These are phyloP conservation scores for Sebastes matsubarae DNA, from an alignment of 2,797 vertebrate genomes.

Conservation along the genomic window DNA sequence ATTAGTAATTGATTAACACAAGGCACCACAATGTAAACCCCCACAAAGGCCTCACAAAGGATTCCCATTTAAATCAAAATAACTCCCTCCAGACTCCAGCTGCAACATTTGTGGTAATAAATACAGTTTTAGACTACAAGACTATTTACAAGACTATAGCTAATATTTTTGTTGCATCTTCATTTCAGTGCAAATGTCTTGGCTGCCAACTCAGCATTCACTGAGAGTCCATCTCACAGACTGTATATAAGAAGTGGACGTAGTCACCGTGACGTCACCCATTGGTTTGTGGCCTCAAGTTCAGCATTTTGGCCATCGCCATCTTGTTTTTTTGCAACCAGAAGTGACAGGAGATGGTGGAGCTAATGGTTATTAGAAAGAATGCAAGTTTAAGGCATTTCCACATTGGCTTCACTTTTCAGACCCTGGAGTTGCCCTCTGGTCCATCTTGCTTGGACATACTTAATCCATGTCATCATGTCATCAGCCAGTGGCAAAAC, in stretches of 20 bases:
- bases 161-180: conserved; percentile 5
- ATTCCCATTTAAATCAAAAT: neutral
- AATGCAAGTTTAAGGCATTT: too few relatives aligned
- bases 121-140: conserved; percentile 24
- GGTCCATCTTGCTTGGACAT: neutral
- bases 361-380: too few relatives aligned
- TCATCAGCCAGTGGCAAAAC: neutral
- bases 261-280: too few relatives aligned
- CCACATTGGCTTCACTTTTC: too few relatives aligned
- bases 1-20: neutral
- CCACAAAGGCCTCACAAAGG: neutral
- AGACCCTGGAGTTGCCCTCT: too few relatives aligned
- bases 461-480: neutral
- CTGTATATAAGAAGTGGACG: too few relatives aligned
- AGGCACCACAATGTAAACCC: conserved; percentile 34
- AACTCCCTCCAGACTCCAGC: conserved; percentile 30
- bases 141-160: neutral
- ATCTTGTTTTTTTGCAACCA: too few relatives aligned
- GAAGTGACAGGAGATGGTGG: too few relatives aligned
- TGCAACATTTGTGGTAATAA: conserved; percentile 46
- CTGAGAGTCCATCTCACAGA: neutral
- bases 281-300: too few relatives aligned
- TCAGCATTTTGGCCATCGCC: too few relatives aligned
- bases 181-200: conserved; percentile 51
- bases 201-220: neutral